These are phyloP conservation scores for Paralichthys olivaceus DNA, from an alignment of 2,113 vertebrate species.

Conservation along the genomic window DNA sequence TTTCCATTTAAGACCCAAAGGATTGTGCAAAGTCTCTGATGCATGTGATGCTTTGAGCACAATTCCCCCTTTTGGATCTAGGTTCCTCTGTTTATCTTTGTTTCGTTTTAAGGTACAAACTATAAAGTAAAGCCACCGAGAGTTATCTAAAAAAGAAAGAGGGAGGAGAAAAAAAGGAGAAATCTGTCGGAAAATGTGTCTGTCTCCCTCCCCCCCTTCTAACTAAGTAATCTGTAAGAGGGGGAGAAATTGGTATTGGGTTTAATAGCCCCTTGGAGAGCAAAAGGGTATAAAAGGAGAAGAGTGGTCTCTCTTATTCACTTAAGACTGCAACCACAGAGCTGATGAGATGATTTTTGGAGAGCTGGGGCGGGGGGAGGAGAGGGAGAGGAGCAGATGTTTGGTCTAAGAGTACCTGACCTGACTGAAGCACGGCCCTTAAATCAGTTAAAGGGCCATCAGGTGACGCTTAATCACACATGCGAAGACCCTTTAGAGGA, in stretches of 20 bases:
- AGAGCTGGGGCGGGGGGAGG: conserved; percentile 37
- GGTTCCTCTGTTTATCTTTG: neutral
- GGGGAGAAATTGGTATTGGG: conserved; percentile 40
- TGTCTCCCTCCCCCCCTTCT: neutral
- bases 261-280: conserved; percentile 47
- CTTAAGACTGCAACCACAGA: conserved; percentile 41
- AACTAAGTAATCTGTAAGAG: conserved; percentile 37
- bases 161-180: neutral
- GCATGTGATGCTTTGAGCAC: conserved; percentile 37
- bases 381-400: conserved; percentile 33
- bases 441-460: conserved; percentile 62
- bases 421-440: conserved; percentile 48
- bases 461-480: conserved; percentile 49
- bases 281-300: conserved; percentile 37
- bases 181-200: conserved; percentile 9
- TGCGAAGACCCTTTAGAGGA: conserved; percentile 34
- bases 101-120: conserved; percentile 10
- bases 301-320: conserved; percentile 37
- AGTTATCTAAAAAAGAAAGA: conserved; percentile 13
- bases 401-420: conserved; percentile 58
- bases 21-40: conserved; percentile 31
- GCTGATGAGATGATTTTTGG: conserved; percentile 56
- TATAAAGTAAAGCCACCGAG: neutral
- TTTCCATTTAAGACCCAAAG: conserved; percentile 59
- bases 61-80: conserved; percentile 21